Conservation (phyloP, 2,888 invertebrate genomes). For the Tenthredo mesomela region DNA sequence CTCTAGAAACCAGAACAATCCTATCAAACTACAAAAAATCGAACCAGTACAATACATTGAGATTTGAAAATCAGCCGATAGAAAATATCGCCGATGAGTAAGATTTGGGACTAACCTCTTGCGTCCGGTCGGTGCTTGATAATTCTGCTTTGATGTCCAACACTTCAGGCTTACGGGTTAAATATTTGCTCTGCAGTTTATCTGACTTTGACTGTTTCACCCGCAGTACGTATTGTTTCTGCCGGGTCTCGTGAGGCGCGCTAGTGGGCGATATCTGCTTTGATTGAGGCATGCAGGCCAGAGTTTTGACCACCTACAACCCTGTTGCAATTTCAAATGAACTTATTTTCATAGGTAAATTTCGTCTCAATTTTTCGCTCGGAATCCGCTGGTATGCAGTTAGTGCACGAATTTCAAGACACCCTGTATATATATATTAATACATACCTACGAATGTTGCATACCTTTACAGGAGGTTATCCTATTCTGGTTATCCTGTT, state of each 20-base stretch:
- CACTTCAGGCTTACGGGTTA: slow-evolving; percentile 17
- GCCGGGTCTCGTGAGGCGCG: slow-evolving; percentile 16
- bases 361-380: too few relatives aligned
- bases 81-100: not conserved
- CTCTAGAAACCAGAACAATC: too few relatives aligned
- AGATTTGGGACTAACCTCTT: slow-evolving; percentile 58
- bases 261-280: slow-evolving; percentile 27
- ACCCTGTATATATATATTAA: not conserved
- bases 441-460: not conserved
- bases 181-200: not conserved
- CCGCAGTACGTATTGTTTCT: slow-evolving; percentile 24
- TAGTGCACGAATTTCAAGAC: too few relatives aligned
- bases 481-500: not conserved
- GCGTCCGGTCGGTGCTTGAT: slow-evolving; percentile 58
- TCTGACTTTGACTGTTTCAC: slow-evolving; percentile 28
- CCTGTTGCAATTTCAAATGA: not conserved
- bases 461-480: not conserved
- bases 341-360: too few relatives aligned
- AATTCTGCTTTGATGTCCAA: slow-evolving; percentile 58
- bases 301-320: not conserved
- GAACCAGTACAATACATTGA: too few relatives aligned
- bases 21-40: too few relatives aligned
- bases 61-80: not conserved
- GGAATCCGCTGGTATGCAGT: too few relatives aligned
- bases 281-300: slow-evolving; percentile 35